Percentiles rank a stretch among this genome's conserved stretches.
Conservation (phyloP, 2,113 vertebrate genomes). For the Sturnus vulgaris region DNA sequence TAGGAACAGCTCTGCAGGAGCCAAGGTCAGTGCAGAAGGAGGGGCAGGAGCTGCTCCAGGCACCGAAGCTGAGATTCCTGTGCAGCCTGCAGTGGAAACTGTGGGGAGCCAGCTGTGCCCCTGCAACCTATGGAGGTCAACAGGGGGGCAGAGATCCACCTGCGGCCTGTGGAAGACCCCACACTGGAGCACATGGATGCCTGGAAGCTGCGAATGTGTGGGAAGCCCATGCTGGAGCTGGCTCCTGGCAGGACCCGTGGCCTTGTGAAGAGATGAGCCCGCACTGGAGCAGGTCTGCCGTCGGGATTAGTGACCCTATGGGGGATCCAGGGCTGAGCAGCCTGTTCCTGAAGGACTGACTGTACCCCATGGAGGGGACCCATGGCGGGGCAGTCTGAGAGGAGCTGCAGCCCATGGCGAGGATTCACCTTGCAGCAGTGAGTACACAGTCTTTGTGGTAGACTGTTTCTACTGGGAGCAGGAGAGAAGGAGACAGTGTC, state of each 20-base stretch:
- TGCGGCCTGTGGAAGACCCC: not conserved
- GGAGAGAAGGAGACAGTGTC: not conserved
- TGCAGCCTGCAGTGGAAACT: fast-evolving
- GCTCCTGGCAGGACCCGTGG: not conserved
- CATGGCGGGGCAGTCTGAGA: not conserved
- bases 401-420: not conserved
- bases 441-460: not conserved
- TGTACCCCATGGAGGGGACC: not conserved
- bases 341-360: not conserved
- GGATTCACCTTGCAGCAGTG: not conserved
- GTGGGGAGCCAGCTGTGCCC: not conserved
- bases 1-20: not conserved
- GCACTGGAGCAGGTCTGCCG: not conserved
- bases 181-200: not conserved
- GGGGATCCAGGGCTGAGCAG: not conserved
- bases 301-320: not conserved
- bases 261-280: not conserved
- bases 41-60: not conserved
- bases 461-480: not conserved
- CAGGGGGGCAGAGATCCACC: not conserved
- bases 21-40: not conserved
- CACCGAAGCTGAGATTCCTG: fast-evolving
- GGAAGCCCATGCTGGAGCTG: not conserved
- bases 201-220: not conserved
- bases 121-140: no score